Conservation (phyloP, 2,113 vertebrate species). For the Poeciliopsis turrubarensis region DNA sequence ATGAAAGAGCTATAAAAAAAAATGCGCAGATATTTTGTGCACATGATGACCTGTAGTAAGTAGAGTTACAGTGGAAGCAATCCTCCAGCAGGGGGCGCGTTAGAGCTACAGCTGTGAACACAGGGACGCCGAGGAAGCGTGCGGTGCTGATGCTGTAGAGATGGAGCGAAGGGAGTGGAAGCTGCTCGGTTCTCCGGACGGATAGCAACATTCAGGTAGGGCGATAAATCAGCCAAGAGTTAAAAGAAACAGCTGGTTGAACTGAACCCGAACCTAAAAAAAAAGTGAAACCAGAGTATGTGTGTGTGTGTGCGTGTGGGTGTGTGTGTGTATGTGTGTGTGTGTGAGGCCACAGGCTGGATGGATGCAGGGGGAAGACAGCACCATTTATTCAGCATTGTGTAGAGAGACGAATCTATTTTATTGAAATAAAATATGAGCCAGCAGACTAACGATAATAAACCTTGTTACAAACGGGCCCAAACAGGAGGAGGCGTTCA, state of each 20-base stretch:
- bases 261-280: not conserved
- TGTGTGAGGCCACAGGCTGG: conserved; percentile 19
- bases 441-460: not conserved
- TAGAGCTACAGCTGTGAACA: not conserved
- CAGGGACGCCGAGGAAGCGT: conserved; percentile 3
- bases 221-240: not conserved
- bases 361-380: not conserved
- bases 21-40: no score
- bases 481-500: conserved; percentile 40
- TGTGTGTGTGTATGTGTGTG: not conserved
- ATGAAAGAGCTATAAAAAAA: no score
- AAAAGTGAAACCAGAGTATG: not conserved
- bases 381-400: not conserved
- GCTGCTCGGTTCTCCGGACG: conserved; percentile 35
- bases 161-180: conserved; percentile 55
- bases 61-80: not conserved
- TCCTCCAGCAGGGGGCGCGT: conserved; percentile 38
- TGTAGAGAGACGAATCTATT: not conserved
- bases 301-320: conserved; percentile 3
- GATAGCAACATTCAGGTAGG: conserved; percentile 53
- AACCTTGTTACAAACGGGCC: not conserved
- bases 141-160: conserved; percentile 57
- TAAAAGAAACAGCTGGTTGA: not conserved
- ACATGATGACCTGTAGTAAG: no score
- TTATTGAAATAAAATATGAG: not conserved